Percentiles rank a stretch among this genome's conserved stretches.
Evolutionary conservation across 2,797 vertebrate genomes (phyloP).

Genomic region (Myotis daubentonii): DNA sequence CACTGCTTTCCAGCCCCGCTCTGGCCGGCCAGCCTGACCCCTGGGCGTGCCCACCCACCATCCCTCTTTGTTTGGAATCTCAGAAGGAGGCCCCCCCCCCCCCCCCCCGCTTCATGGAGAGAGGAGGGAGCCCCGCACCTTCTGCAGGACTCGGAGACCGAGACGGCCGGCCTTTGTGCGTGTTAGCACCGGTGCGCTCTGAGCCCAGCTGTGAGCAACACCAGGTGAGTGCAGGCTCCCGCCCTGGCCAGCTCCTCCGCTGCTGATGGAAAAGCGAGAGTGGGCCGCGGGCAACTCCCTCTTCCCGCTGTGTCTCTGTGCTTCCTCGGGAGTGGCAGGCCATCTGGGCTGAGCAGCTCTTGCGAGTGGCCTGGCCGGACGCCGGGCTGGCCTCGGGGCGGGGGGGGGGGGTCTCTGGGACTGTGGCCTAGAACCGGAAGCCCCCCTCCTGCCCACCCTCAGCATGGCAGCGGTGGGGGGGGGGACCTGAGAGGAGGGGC

Average conservation of each 20-base stretch:
- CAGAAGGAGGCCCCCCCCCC: constrained; percentile 91
- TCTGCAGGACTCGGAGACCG: too few species aligned
- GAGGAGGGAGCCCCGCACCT: constrained; percentile 86
- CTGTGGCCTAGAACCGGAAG: neutral
- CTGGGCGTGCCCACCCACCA: neutral
- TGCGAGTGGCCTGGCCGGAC: neutral
- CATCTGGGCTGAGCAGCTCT: neutral
- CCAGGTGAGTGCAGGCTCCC: constrained; percentile 86
- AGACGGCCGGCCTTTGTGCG: constrained; percentile 86
- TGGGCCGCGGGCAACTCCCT: neutral
- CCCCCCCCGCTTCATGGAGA: constrained; percentile 86
- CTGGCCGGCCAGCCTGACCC: neutral
- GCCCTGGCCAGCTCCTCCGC: constrained; percentile 84
- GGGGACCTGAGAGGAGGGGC: neutral
- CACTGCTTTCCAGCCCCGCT: neutral
- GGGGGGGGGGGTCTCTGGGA: neutral
- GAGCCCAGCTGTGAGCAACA: constrained; percentile 87
- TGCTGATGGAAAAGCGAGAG: constrained; percentile 79
- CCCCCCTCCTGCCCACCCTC: neutral
- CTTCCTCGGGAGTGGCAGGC: constrained; percentile 36
- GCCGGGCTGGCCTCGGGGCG: neutral
- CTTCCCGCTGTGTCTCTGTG: neutral
- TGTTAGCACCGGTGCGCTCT: constrained; percentile 85
- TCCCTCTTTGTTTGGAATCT: constrained; percentile 90
- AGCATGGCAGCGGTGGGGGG: neutral